Base-by-base conservation (phyloP, 1,140 invertebrate genomes). In the Armadillidium nasatum region DNA sequence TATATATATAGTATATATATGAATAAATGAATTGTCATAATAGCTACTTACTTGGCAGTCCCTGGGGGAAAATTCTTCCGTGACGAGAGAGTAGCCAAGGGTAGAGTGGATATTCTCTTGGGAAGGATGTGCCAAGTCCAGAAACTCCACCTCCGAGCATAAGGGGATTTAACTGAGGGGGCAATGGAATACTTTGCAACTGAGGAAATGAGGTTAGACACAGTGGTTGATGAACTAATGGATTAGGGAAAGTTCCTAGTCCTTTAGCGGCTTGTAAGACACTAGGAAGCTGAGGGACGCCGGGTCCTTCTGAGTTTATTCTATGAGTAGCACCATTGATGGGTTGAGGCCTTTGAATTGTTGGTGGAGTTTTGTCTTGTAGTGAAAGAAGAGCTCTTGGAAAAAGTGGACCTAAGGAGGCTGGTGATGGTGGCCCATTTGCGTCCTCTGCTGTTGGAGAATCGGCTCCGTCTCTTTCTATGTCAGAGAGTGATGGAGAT, bases 21-120 rank as follows among this genome's bases (percentile, higher is more conserved):
- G 76, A 13, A 77, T 69, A n/a, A n/a, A n/a, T n/a, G n/a, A n/a
- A n/a, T 72, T 77, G 74, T 11, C 15, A 33, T 33, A 33, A 33
- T 33, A n/a, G 33, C 22, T 46, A 50, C 67, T 76, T 71, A 76
- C 74, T 21, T 70, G 74, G 74, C 21, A 76, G 67, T 43, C 68
- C 74, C 11, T 21, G 93, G 7, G 92, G 92, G 83, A 95, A 94
- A 86, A 95, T 93, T 83, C 93, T 88, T 67, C 93, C 92, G 82
- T 95, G 93, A 82, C 94, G 88, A 73, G 93, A 93, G 4, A 95
- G 86, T 4, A 96, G 86, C 94, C 94, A 96, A 0, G 94, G 93
- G 84, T 95, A 95, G 10, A 95, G 86, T 43, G 93, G 92, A 84
- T 94, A 94, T 54, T 76, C 74, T 44, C 74, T 76, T 7, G 68